phyloP scores from a whole-genome alignment of 2,888 invertebrate genomes.

The Hypomecis punctinalis region DNA sequence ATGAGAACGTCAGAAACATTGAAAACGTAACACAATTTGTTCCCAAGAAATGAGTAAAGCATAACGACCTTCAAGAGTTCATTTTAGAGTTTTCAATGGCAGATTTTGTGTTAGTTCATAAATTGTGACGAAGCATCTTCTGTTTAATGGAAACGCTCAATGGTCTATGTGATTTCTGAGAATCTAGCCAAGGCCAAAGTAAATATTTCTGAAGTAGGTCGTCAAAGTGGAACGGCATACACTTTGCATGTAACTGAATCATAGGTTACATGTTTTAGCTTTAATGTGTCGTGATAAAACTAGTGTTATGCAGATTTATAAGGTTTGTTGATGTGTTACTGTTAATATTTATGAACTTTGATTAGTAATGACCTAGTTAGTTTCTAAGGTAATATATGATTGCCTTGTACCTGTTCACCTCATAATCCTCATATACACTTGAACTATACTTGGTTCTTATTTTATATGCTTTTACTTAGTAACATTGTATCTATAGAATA shows the following conservation, averaged over 20 bases:
- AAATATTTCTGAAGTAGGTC: conserved; percentile 69
- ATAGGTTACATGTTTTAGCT: conserved; percentile 39
- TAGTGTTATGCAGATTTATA: conserved; percentile 24
- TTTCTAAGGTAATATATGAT: conserved; percentile 1
- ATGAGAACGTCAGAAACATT: conserved; percentile 14
- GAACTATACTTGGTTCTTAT: background rate
- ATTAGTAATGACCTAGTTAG: conserved; percentile 12
- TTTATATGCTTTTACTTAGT: too few relatives aligned
- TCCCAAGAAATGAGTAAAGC: conserved; percentile 11
- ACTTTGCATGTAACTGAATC: conserved; percentile 58
- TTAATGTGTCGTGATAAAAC: conserved; percentile 28
- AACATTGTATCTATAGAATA: too few relatives aligned
- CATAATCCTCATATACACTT: background rate
- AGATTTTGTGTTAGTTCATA: conserved; percentile 26
- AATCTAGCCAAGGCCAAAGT: conserved; percentile 60
- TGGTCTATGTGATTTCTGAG: conserved; percentile 56
- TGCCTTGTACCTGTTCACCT: background rate
- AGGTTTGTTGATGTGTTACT: conserved; percentile 7
- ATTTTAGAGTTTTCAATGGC: conserved; percentile 1
- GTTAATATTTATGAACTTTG: conserved; percentile 9
- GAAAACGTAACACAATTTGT: conserved; percentile 16
- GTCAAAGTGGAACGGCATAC: conserved; percentile 59
- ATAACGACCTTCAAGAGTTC: conserved; percentile 26
- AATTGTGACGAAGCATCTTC: conserved; percentile 34
- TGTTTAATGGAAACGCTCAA: conserved; percentile 46